Evolutionary conservation across 1,140 invertebrate genomes (phyloP).

Genomic region (Pentalonia nigronervosa): DNA sequence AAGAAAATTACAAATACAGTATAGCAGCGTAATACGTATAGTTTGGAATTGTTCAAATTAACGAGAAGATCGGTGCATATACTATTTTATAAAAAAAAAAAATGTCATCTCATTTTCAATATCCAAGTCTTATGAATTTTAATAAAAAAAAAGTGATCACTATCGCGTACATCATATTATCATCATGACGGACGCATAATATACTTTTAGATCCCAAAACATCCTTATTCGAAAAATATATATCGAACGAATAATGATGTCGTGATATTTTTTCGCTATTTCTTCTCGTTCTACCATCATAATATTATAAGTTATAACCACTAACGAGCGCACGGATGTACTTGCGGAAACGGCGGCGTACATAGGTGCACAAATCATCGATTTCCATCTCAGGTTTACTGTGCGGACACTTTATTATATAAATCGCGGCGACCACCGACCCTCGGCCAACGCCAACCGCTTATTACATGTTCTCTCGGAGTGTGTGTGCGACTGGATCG

Average conservation of each 20-base stretch:
- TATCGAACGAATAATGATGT: neutral
- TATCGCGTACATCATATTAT: too few species aligned
- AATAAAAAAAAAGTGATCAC: neutral
- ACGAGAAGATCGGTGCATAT: neutral
- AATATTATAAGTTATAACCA: neutral
- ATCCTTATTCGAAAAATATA: neutral
- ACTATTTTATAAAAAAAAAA: neutral
- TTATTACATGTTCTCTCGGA: neutral
- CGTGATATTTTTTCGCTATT: neutral
- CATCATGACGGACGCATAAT: too few species aligned
- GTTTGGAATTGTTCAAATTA: neutral
- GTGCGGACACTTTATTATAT: neutral
- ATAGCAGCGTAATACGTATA: neutral
- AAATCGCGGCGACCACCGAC: neutral
- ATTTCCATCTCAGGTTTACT: conserved; percentile 8
- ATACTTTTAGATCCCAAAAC: neutral
- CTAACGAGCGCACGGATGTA: neutral
- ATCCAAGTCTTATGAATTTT: neutral
- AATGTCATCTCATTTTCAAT: neutral
- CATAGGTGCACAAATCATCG: neutral
- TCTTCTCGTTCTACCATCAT: neutral
- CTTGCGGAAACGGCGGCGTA: neutral
- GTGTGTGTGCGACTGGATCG: neutral
- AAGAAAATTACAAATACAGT: neutral
- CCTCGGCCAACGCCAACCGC: neutral